phyloP scores from a whole-genome alignment of 2,888 invertebrate species.

The Lepidochitona cinerea region DNA sequence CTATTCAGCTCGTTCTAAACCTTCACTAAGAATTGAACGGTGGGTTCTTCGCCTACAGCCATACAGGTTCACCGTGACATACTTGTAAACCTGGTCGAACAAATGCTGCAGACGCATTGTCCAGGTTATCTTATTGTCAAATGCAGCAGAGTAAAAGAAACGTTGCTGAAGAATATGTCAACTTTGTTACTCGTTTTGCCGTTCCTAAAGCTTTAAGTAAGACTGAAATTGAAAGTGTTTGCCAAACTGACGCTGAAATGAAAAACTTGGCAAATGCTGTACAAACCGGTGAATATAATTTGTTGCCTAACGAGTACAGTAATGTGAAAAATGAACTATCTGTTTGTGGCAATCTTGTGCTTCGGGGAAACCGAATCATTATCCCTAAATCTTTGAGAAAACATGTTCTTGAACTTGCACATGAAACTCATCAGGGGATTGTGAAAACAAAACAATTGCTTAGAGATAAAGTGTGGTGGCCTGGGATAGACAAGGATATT shows the following conservation, averaged over 20 bases:
- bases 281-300: background rate
- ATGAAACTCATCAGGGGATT: background rate
- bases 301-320: background rate
- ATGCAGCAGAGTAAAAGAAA: background rate
- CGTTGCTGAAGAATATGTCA: background rate
- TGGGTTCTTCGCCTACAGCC: constrained; percentile 17
- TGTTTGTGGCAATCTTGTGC: constrained; percentile 7
- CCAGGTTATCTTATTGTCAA: background rate
- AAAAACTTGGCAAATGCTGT: background rate
- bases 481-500: constrained; percentile 15
- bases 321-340: constrained; percentile 10
- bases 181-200: background rate
- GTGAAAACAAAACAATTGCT: constrained; percentile 25
- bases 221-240: background rate
- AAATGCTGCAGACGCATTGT: background rate
- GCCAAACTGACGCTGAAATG: background rate
- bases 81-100: background rate
- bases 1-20: constrained; percentile 22
- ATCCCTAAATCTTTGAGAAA: constrained; percentile 9
- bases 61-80: constrained; percentile 10
- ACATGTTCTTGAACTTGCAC: constrained; percentile 14
- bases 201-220: background rate
- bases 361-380: constrained; percentile 13
- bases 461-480: constrained; percentile 26
- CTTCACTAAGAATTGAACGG: constrained; percentile 22